Evolutionary conservation across 2,888 invertebrate species (phyloP), one percentile per base, ranked within the genome.

Genomic region (Trachelus tabidus): DNA sequence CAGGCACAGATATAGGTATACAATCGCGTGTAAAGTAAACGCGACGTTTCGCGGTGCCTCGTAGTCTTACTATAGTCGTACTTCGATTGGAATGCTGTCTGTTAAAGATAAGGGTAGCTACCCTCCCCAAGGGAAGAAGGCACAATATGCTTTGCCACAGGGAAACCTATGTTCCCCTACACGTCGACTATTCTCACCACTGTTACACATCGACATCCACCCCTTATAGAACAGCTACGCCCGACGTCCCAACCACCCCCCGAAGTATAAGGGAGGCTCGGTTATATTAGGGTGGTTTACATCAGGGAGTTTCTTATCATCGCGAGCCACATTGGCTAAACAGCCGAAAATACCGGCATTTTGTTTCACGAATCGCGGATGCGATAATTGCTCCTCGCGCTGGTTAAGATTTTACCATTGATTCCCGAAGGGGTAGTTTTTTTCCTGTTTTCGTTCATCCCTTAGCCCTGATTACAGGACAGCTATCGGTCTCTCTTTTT

Each of bases 71-170:
- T 76, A 81, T 81, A 81, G 80, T 78, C 76, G 75, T 81, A 82
- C 80, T 85, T 85, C 86, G 83, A 89, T 89, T 85, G 87, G 87
- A 87, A 88, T 85, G 85, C 88, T 89, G 88, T 82, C 85, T 83
- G 85, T 85, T 85, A 84, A 87, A 89, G 89, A 90, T 90, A 89
- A 89, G 88, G 86, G 88, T 87, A 83, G 82, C 84, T 81, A 83
- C 84, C 83, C 84, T 81, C 82, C 80, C 77, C 77, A 78, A 79
- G 81, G 80, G 84, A 84, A 83, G 82, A 84, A 84, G 83, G 81
- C 76, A 82, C 87, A 87, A 87, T 88, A 86, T 87, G 86, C 85
- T 86, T 81, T 81, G 79, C 79, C 80, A 75, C 75, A 77, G 77
- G 78, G 69, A 77, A 68, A 73, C 75, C 34, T 75, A 34, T 73